These are phyloP conservation scores for Phortica variegata DNA, from an alignment of 1,140 invertebrate species.

Conservation along the genomic window DNA sequence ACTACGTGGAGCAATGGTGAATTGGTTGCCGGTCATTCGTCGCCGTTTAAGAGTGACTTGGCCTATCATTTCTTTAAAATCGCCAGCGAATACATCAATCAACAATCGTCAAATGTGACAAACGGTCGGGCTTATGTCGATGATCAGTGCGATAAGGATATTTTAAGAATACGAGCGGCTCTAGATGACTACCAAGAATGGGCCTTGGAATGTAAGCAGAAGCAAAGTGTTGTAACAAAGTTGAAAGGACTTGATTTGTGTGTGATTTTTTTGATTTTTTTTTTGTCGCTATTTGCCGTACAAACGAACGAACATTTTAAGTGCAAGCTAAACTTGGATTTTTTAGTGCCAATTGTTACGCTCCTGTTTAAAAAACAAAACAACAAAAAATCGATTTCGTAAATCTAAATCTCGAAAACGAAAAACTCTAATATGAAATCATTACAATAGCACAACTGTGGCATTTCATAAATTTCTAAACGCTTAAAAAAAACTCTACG, in stretches of 20 bases:
- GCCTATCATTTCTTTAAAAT: conserved; percentile 33
- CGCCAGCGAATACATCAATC: conserved; percentile 5
- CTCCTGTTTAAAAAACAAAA: neutral
- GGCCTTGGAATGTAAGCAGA: conserved; percentile 40
- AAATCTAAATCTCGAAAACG: too few relatives aligned
- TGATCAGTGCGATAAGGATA: conserved; percentile 22
- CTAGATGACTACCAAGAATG: conserved; percentile 36
- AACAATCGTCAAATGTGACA: neutral
- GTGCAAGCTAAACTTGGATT: neutral
- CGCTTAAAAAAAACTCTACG: too few relatives aligned
- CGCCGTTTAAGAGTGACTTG: conserved; percentile 22
- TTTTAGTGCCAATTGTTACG: neutral
- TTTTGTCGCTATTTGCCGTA: neutral
- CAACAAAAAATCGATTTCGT: conserved; percentile 11
- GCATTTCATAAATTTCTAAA: too few relatives aligned
- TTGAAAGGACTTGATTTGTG: too few relatives aligned
- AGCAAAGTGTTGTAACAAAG: neutral
- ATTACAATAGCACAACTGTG: too few relatives aligned
- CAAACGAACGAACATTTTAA: neutral
- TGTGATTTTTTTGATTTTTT: too few relatives aligned
- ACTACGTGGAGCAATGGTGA: too few relatives aligned
- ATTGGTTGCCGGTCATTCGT: conserved; percentile 27
- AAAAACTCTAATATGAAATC: too few relatives aligned
- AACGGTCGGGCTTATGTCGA: conserved; percentile 10
- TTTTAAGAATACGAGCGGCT: conserved; percentile 27